Conservation (phyloP, 2,888 invertebrate genomes). For the Drosophila greeni region DNA sequence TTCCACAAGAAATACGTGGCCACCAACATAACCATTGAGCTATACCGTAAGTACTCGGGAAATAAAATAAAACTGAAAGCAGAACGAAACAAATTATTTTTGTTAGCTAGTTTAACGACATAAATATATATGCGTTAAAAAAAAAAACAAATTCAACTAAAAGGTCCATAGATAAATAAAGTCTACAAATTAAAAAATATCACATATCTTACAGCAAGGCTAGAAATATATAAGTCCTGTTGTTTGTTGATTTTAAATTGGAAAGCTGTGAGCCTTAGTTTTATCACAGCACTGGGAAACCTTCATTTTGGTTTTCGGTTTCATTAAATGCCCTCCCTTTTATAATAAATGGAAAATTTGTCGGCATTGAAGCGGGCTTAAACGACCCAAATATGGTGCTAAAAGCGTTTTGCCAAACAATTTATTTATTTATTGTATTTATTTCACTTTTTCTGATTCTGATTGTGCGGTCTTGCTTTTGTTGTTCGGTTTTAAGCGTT, state of each 20-base stretch:
- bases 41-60: conserved; percentile 83
- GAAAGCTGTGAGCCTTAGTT: background rate
- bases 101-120: background rate
- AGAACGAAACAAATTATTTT: no score
- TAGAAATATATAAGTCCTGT: background rate
- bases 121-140: background rate
- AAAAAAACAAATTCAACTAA: background rate
- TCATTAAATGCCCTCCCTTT: conserved; percentile 2
- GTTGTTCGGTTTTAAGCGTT: conserved; percentile 53
- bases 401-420: conserved; percentile 58
- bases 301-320: background rate
- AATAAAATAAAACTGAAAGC: background rate
- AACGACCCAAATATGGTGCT: conserved; percentile 53
- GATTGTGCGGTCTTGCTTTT: conserved; percentile 23
- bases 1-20: conserved; percentile 82
- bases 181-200: no score
- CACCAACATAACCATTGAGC: conserved; percentile 85
- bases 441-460: conserved; percentile 29
- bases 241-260: background rate
- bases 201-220: no score
- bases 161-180: background rate
- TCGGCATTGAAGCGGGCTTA: conserved; percentile 45
- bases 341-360: conserved; percentile 4
- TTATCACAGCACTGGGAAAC: background rate
- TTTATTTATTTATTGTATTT: conserved; percentile 54